Evolutionary conservation across 2,888 invertebrate genomes (phyloP).

Genomic region (Sesia bembeciformis): DNA sequence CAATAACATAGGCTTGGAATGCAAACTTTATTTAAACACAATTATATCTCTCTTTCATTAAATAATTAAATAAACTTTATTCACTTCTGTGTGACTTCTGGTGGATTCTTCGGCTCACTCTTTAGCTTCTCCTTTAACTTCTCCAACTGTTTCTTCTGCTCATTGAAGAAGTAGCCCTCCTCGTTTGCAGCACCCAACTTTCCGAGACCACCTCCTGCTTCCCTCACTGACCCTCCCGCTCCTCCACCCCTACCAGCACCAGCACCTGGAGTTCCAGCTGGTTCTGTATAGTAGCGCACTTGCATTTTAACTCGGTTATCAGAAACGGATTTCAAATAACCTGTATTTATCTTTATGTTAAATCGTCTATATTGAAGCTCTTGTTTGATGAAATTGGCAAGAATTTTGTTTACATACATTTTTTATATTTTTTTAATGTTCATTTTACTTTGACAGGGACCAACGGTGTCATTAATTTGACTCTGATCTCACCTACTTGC

Average conservation of each 20-base stretch:
- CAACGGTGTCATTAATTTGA: too few relatives aligned
- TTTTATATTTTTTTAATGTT: too few relatives aligned
- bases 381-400: too few relatives aligned
- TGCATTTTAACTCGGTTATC: too few relatives aligned
- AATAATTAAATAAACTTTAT: conserved; percentile 4
- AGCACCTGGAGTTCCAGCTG: conserved; percentile 25
- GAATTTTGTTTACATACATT: too few relatives aligned
- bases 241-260: conserved; percentile 48
- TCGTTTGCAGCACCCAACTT: conserved; percentile 41
- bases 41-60: background rate
- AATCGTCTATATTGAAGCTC: too few relatives aligned
- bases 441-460: too few relatives aligned
- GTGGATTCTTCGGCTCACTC: conserved; percentile 10
- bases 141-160: conserved; percentile 35
- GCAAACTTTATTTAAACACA: background rate
- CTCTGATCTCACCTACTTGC: too few relatives aligned
- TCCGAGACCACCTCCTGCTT: conserved; percentile 43
- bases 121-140: conserved; percentile 34
- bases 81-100: conserved; percentile 10
- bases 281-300: background rate
- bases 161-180: conserved; percentile 46
- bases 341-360: too few relatives aligned
- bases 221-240: conserved; percentile 36
- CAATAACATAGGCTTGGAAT: too few relatives aligned
- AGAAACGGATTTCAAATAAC: too few relatives aligned